Evolutionary conservation across 2,797 vertebrate genomes (phyloP).

Genomic region (Spheniscus humboldti): DNA sequence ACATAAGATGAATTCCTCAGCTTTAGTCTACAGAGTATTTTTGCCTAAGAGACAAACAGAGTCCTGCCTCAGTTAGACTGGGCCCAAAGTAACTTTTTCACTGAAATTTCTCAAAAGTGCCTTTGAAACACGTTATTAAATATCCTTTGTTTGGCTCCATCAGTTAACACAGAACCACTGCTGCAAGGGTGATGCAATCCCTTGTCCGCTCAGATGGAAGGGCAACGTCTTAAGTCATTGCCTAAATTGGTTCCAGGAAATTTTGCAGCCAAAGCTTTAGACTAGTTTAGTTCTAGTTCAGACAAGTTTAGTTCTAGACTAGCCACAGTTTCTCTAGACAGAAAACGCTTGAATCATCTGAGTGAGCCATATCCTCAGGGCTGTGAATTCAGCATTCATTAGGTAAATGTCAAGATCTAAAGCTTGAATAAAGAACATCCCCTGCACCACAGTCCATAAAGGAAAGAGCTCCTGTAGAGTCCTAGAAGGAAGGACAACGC

Average conservation of each 20-base stretch:
- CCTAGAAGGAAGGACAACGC: background rate
- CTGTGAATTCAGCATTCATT: background rate
- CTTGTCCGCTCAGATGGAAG: background rate
- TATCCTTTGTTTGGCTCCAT: background rate
- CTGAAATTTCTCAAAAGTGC: background rate
- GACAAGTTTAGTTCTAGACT: background rate
- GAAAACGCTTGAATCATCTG: background rate
- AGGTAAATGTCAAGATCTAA: background rate
- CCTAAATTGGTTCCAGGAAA: background rate
- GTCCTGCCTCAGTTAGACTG: background rate
- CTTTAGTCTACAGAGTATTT: background rate
- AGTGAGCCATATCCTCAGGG: background rate
- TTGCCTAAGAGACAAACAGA: background rate
- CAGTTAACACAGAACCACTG: background rate
- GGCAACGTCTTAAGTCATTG: background rate
- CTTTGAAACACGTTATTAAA: background rate
- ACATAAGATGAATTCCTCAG: background rate
- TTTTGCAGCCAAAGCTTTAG: background rate
- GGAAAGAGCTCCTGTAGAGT: constrained; percentile 63
- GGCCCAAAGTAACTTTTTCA: background rate
- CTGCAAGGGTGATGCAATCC: background rate
- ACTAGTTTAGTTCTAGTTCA: background rate
- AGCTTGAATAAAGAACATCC: background rate
- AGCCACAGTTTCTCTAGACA: background rate
- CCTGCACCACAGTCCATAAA: background rate